A percentile compares a stretch with the other conserved stretches of the same genome.
Evolutionary conservation across 2,113 vertebrate genomes (phyloP).

Genomic region (Hassar affinis): DNA sequence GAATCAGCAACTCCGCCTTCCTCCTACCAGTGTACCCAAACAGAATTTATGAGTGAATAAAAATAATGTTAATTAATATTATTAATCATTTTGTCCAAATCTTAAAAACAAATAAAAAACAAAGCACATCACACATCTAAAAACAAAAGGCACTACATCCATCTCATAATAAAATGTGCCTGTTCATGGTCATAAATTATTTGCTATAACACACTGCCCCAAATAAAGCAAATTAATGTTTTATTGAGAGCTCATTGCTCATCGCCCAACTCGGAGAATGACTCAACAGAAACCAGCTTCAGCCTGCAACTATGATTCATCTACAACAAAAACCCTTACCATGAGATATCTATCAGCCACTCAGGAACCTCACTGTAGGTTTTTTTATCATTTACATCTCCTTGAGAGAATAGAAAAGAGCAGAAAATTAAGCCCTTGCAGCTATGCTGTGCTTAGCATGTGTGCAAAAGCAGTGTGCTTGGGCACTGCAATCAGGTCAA

Average conservation of each 20-base stretch:
- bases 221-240: background rate
- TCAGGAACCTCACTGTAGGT: background rate
- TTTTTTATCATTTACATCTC: background rate
- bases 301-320: background rate
- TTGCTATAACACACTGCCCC: background rate
- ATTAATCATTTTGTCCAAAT: too few relatives aligned
- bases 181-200: background rate
- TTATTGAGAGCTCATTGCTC: background rate
- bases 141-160: background rate
- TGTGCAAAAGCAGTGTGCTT: too few relatives aligned
- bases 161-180: background rate
- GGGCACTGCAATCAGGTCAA: background rate
- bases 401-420: background rate
- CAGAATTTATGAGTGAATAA: too few relatives aligned
- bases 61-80: too few relatives aligned
- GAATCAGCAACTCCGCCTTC: too few relatives aligned
- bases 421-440: background rate
- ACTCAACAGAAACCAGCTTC: slow-evolving; percentile 1
- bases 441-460: too few relatives aligned
- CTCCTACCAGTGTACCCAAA: too few relatives aligned
- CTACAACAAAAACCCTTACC: background rate
- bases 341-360: background rate
- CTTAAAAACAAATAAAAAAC: too few relatives aligned
- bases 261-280: background rate
- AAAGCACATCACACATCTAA: too few relatives aligned